Evolutionary conservation across 2,797 vertebrate species (phyloP).

Genomic region (Anisognathus igniventris): DNA sequence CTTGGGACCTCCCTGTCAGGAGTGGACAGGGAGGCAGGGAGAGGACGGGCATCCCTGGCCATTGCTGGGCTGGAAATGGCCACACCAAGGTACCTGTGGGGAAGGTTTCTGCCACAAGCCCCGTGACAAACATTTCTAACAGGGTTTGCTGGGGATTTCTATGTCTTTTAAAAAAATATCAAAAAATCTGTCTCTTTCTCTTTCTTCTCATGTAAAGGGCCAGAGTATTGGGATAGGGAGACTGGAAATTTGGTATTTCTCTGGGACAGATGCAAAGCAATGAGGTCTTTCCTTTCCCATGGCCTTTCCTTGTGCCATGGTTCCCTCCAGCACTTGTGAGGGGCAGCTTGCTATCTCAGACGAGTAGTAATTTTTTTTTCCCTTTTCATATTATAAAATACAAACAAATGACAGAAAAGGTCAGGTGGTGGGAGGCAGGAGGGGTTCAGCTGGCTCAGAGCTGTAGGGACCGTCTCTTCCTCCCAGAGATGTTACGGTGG

Average conservation of each 20-base stretch:
- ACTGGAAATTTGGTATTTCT: conserved; percentile 52
- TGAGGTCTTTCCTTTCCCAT: conserved; percentile 10
- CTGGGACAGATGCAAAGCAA: conserved; percentile 49
- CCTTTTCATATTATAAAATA: conserved; percentile 79
- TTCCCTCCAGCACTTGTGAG: conserved; percentile 34
- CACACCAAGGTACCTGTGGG: not conserved
- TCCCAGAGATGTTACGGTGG: conserved; percentile 84
- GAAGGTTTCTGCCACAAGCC: not conserved
- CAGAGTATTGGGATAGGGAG: not conserved
- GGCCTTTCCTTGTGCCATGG: not conserved
- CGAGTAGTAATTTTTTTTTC: conserved; percentile 22
- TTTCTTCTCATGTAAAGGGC: conserved; percentile 7
- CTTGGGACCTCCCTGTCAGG: not conserved
- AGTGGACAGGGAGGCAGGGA: not conserved
- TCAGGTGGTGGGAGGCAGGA: conserved; percentile 31
- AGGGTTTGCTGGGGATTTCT: not conserved
- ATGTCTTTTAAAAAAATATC: conserved; percentile 54
- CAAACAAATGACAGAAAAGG: conserved; percentile 74
- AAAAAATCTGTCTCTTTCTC: conserved; percentile 32
- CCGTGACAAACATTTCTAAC: not conserved
- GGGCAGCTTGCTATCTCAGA: conserved; percentile 48
- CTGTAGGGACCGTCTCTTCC: conserved; percentile 85
- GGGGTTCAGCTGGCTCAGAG: conserved; percentile 73
- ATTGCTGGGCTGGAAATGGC: not conserved
- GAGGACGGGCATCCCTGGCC: not conserved